phyloP scores from a whole-genome alignment of 2,113 vertebrate species.

The Otocyon megalotis region DNA sequence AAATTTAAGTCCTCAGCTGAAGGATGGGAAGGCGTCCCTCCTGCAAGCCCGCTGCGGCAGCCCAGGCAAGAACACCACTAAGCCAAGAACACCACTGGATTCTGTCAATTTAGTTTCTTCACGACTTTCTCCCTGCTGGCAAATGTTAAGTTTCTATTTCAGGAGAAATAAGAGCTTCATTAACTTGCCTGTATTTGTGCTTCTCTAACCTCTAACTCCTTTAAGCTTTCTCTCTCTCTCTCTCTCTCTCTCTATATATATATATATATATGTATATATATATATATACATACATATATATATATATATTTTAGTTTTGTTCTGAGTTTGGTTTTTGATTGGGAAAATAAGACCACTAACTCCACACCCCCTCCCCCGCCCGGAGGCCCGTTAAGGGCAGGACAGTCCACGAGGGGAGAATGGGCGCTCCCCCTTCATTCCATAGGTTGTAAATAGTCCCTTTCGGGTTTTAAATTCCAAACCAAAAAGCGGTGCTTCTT shows the following conservation, averaged over 20 bases:
- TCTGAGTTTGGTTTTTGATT: background rate
- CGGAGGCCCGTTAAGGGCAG: background rate
- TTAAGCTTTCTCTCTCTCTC: background rate
- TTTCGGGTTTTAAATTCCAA: background rate
- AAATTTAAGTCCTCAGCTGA: background rate
- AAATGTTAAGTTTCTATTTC: slow-evolving; percentile 69
- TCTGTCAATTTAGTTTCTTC: slow-evolving; percentile 47
- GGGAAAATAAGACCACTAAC: background rate
- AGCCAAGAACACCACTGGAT: slow-evolving; percentile 1
- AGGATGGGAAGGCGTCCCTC: background rate
- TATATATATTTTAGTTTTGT: background rate
- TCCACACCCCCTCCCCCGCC: background rate
- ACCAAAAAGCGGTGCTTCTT: background rate
- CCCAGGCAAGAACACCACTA: too few relatives aligned
- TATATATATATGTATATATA: too few relatives aligned
- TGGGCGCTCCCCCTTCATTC: background rate
- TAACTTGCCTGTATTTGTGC: slow-evolving; percentile 62
- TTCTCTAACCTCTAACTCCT: slow-evolving; percentile 2
- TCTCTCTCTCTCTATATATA: too few relatives aligned
- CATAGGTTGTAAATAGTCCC: background rate
- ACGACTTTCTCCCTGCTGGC: slow-evolving; percentile 29
- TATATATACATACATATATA: too few relatives aligned
- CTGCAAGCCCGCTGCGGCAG: too few relatives aligned
- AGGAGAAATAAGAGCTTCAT: slow-evolving; percentile 47
- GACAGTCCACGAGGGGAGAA: background rate